Base-by-base conservation (phyloP, 2,888 invertebrate species). In the Nomada ruficornis region DNA sequence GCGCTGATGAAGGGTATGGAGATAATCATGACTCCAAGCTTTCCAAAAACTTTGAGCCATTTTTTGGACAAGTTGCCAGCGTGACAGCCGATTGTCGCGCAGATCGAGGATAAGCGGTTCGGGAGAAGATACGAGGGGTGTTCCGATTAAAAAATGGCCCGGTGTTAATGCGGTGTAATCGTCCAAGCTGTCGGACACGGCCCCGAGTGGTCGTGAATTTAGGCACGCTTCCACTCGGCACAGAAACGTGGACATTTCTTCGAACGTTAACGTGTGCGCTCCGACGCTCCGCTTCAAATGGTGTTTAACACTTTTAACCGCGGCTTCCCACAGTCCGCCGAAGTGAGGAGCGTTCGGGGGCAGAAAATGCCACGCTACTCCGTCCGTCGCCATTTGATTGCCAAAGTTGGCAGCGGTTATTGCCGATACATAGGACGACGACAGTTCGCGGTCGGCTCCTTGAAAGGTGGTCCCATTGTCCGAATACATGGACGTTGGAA, bases 391-490 rank as follows among this genome's bases (percentile, higher is more conserved):
- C 20, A 52, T 4, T 26, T 18, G 7, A 65, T 65, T 29, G 18
- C 9, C 2, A n/a, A 52, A 18, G 18, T 52, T 52, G 3, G 29
- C 29, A 0, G 10, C 18, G 13, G 26, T 10, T 4, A 26, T 26
- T 2, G 57, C 11, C 2, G 5, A 26, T 4, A 5, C 15, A 26
- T 26, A 26, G 5, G 26, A 10, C 13, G 18, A 2, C 11, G 1
- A 18, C 18, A 62, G 18, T 62, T 62, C 60, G 9, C 60, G 60
- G 7, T 78, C 54, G 5, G 69, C 68, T 13, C 29, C 63, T 29
- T 23, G 47, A 36, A 64, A 77, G 0, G 55, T 74, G n/a, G 65
- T 65, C 0, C 65, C 74, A 54, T 68, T 62, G 15, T 70, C 64
- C 5, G 64, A 64, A 23, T 23, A 77, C 4, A 72, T 47, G 0